Percentiles rank a stretch among this genome's conserved stretches.
Evolutionary conservation across 2,888 invertebrate species (phyloP).

Genomic region (Acrobasis repandana): DNA sequence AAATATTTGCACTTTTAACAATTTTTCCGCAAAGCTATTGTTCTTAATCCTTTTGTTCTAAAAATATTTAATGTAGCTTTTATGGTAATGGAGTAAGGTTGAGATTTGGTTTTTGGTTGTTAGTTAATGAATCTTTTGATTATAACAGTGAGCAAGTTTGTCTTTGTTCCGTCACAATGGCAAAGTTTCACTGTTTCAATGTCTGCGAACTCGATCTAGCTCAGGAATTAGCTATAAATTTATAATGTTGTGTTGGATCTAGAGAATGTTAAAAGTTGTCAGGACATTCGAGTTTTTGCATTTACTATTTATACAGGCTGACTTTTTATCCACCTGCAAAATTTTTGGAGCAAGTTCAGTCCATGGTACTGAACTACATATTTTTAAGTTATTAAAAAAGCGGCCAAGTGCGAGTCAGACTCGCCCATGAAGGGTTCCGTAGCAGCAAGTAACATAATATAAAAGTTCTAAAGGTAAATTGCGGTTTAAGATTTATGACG

Average conservation of each 20-base stretch:
- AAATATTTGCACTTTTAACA: slow-evolving; percentile 16
- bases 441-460: too few species aligned
- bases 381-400: too few species aligned
- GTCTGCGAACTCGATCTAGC: slow-evolving; percentile 5
- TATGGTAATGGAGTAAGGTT: slow-evolving; percentile 5
- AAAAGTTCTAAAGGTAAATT: too few species aligned
- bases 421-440: too few species aligned
- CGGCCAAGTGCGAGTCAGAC: too few species aligned
- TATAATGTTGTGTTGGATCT: slow-evolving; percentile 8
- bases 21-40: slow-evolving; percentile 11
- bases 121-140: slow-evolving; percentile 17
- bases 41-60: slow-evolving; percentile 8
- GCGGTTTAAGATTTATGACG: too few species aligned
- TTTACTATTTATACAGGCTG: too few species aligned
- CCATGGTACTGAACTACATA: too few species aligned
- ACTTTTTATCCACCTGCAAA: too few species aligned
- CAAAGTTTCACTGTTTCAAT: slow-evolving; percentile 7
- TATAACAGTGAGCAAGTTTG: slow-evolving; percentile 14
- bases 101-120: background rate
- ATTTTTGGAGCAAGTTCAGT: too few species aligned
- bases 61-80: background rate
- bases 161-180: slow-evolving; percentile 15
- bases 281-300: too few species aligned
- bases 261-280: background rate
- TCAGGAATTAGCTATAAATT: slow-evolving; percentile 6